Conservation (phyloP, 2,113 vertebrate genomes). For the Phainopepla nitens region DNA sequence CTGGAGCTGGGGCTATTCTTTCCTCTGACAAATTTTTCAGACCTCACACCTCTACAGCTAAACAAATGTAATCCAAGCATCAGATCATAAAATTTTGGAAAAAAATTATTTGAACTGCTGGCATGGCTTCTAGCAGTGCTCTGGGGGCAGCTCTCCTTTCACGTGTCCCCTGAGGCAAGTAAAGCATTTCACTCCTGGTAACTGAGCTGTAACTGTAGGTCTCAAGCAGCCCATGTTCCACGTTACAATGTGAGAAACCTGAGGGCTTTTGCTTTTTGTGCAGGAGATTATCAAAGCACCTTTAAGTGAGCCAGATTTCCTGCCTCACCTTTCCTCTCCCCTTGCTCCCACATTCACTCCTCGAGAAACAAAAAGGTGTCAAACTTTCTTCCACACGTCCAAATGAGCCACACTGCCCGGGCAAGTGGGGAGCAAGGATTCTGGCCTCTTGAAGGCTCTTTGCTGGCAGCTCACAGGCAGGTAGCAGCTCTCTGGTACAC, state of each 20-base stretch:
- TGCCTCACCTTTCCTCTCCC: neutral
- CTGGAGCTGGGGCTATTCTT: neutral
- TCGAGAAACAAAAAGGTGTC: conserved; percentile 26
- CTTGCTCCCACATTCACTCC: neutral
- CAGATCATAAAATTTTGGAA: conserved; percentile 52
- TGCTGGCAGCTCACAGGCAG: neutral
- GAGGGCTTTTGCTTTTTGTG: conserved; percentile 34
- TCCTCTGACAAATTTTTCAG: conserved; percentile 21
- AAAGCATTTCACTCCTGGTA: conserved; percentile 52
- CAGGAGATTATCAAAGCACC: conserved; percentile 36
- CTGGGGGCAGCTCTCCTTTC: conserved; percentile 30
- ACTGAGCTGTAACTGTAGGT: conserved; percentile 12
- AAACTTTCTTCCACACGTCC: neutral
- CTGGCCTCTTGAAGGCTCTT: neutral
- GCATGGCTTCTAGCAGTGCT: neutral
- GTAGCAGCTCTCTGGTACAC: neutral
- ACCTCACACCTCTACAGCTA: conserved; percentile 43
- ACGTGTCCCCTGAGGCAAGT: neutral
- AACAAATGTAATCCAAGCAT: conserved; percentile 40
- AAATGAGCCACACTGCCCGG: neutral
- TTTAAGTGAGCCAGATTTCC: conserved; percentile 22
- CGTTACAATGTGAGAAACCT: conserved; percentile 17
- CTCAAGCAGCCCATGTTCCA: neutral
- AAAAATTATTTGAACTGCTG: conserved; percentile 28
- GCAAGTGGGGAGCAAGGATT: neutral